Percentiles rank a stretch among this genome's conserved stretches.
phyloP scores from a whole-genome alignment of 2,113 vertebrate genomes.

The Naja naja region DNA sequence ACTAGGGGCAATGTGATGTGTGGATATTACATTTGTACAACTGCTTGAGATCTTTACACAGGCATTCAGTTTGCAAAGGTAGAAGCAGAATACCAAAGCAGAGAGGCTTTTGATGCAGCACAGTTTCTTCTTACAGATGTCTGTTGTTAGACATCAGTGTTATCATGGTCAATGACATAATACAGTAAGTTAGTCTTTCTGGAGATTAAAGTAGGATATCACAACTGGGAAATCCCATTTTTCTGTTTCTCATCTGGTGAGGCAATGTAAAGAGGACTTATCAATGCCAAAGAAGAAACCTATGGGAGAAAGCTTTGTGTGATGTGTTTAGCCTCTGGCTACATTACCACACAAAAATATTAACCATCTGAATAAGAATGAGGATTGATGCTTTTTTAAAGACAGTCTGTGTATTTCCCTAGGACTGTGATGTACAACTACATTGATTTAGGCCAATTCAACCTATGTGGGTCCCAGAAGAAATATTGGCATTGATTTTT shows the following conservation, averaged over 20 bases:
- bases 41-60: not conserved
- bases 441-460: not conserved
- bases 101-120: not conserved
- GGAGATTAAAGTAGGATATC: not conserved
- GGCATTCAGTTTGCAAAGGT: not conserved
- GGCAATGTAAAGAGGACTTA: not conserved
- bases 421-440: not conserved
- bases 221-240: not conserved
- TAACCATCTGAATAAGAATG: not conserved
- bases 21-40: not conserved
- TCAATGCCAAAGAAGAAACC: not conserved
- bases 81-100: not conserved
- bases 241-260: not conserved
- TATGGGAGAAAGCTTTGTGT: not conserved
- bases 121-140: not conserved
- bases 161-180: not conserved
- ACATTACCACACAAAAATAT: not conserved
- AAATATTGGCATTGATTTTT: constrained; percentile 39
- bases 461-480: not conserved
- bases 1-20: not conserved
- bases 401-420: not conserved
- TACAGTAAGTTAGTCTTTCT: not conserved
- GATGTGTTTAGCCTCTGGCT: not conserved
- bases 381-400: not conserved
- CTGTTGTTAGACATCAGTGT: not conserved